Base-by-base conservation (phyloP, 2,888 invertebrate genomes). In the Palloptera scutellata region DNA sequence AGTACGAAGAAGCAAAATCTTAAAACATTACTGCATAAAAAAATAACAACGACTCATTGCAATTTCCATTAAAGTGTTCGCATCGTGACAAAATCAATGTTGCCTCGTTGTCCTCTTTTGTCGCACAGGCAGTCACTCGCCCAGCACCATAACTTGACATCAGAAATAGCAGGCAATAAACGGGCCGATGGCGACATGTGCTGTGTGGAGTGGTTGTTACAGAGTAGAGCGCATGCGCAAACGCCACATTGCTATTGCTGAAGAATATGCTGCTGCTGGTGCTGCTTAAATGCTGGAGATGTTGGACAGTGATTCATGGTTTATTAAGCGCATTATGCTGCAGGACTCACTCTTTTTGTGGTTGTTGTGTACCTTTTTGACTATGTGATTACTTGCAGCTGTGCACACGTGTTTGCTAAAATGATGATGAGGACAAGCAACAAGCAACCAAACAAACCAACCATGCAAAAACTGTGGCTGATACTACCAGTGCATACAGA, bases 321-420 rank as follows among this genome's bases (percentile, higher is more conserved):
- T 81, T 81, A 81, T 81, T 81, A 81, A 81, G 81, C 82, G 79
- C 77, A 81, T 81, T 81, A 81, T 80, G 79, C 81, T 79, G 81
- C 79, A 80, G 71, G 70, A 71, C 72, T 68, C 71, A 30, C 30
- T 30, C 30, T 30, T 30, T 67, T 67, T 64, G 65, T 30, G 61
- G 62, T 62, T 59, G 67, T 63, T 63, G 66, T 67, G 45, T 66
- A 64, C 64, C 68, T 45, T 51, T 64, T 63, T 55, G 61, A 60
- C 17, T 51, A 59, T 65, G 67, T 59, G 30, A 42, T 13, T 20
- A 61, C 53, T 64, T 67, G 72, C 70, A 73, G 70, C 69, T 73
- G 72, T 67, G 66, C 69, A 65, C 65, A 65, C 65, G 65, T 65
- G 65, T 65, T 60, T 17, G 60, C 60, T 52, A 52, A 51, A 54